Evolutionary conservation across 2,113 vertebrate genomes (phyloP), one percentile per base, ranked within the genome.

Genomic region (Scartelaos histophorus): DNA sequence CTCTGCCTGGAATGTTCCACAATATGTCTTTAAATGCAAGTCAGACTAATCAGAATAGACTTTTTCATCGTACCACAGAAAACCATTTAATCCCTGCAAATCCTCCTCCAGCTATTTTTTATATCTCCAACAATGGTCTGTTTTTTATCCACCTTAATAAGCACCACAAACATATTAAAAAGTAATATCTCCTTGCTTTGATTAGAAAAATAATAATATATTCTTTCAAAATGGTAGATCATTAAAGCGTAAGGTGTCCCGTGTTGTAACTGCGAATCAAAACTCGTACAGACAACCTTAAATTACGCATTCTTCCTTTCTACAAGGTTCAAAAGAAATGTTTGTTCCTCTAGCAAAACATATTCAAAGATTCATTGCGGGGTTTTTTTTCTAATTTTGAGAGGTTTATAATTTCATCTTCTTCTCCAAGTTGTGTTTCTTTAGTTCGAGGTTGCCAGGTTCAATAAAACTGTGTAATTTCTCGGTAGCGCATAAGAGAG

Each of bases 341-440:
- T 62, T 76, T 70, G 81, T 76, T 78, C 69, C 56, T 73, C 67
- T 46, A 46, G 72, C 61, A 58, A 51, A 76, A 70, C 62, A 74
- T 46, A 68, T 72, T 85, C 68, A 67, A 81, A 83, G 43, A 82
- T 81, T 85, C 72, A 82, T 67, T 66, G 56, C 38, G 17, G 45
- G 53, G 3, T 43, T 73, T 43, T 69, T 6, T 13, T 1, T 38
- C 19, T 58, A 60, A 79, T 77, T 80, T 81, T 79, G 62, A 73
- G 70, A 62, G 70, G 61, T 71, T 69, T 78, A 79, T 67, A 69
- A 74, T 77, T 88, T 83, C 64, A 73, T 83, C 71, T 61, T 61
- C 58, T 78, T 60, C 74, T 16, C 7, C 7, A 10, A 78, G 74
- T 64, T 74, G 79, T 79, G 76, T 78, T 75, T 60, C 67, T 69